phyloP scores from a whole-genome alignment of 1,140 invertebrate genomes.

The Saccostrea glomerata region DNA sequence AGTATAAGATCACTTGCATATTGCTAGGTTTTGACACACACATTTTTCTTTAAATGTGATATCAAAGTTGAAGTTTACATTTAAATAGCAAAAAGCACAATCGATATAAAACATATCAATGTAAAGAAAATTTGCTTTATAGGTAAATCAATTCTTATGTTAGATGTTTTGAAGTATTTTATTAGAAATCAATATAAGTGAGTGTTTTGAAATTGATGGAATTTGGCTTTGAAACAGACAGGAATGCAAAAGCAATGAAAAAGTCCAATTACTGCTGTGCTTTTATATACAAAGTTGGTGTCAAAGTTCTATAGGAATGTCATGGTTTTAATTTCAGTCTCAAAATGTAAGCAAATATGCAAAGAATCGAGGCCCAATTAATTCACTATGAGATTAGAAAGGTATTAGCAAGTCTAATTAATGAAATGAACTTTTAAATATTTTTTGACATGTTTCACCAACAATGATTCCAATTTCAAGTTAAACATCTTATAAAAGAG shows the following conservation, averaged over 20 bases:
- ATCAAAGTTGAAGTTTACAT: neutral
- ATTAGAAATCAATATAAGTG: no score
- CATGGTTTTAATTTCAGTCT: neutral
- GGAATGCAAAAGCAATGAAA: no score
- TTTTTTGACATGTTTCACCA: slow-evolving; percentile 23
- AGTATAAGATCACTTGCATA: neutral
- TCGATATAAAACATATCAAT: neutral
- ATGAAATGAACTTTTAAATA: slow-evolving; percentile 26
- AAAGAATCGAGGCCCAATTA: neutral
- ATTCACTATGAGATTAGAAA: neutral
- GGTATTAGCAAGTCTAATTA: slow-evolving; percentile 4
- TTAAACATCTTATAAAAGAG: neutral
- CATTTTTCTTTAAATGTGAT: neutral
- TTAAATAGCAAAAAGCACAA: neutral
- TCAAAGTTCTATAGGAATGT: neutral
- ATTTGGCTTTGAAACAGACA: no score
- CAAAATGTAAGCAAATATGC: neutral
- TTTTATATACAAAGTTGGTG: neutral
- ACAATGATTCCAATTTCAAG: slow-evolving; percentile 27
- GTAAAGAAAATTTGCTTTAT: neutral
- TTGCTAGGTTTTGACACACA: neutral
- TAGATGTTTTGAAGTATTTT: neutral
- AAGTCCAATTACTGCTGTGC: no score
- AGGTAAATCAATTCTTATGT: neutral
- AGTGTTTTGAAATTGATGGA: no score